Conservation (phyloP, 2,113 vertebrate genomes). For the Alligator mississippiensis region DNA sequence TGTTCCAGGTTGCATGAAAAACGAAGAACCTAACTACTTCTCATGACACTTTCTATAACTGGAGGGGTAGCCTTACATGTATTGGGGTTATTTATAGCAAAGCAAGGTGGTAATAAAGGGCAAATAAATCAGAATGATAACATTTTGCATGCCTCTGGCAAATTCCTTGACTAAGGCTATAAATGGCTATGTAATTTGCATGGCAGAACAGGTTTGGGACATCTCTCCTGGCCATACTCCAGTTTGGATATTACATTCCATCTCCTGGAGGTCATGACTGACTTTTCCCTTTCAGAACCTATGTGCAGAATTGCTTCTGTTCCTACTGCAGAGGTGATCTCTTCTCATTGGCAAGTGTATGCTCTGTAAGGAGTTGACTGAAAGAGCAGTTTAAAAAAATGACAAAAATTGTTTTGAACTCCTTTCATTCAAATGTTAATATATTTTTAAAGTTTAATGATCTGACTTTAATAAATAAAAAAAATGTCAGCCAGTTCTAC, state of each 20-base stretch:
- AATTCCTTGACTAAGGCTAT: neutral
- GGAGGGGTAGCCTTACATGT: too few relatives aligned
- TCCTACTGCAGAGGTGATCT: neutral
- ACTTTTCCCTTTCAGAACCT: neutral
- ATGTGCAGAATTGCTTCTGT: neutral
- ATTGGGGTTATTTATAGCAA: rapidly evolving
- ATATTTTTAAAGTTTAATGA: too few relatives aligned
- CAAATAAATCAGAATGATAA: neutral
- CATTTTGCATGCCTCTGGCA: neutral
- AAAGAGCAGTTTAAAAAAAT: neutral
- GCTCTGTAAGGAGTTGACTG: neutral
- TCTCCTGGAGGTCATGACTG: neutral
- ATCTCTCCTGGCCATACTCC: neutral
- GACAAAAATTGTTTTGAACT: too few relatives aligned
- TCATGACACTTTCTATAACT: too few relatives aligned
- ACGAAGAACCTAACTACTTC: too few relatives aligned
- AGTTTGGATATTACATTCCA: neutral
- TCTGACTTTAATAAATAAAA: too few relatives aligned
- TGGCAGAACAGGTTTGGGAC: neutral
- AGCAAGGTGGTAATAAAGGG: neutral
- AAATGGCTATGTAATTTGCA: neutral
- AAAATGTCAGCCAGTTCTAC: neutral
- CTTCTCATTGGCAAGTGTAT: neutral
- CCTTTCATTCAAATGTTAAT: too few relatives aligned
- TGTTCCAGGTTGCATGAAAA: too few relatives aligned